These are phyloP conservation scores for Crossocerus cetratus DNA, from an alignment of 2,888 invertebrate genomes.

Conservation along the genomic window DNA sequence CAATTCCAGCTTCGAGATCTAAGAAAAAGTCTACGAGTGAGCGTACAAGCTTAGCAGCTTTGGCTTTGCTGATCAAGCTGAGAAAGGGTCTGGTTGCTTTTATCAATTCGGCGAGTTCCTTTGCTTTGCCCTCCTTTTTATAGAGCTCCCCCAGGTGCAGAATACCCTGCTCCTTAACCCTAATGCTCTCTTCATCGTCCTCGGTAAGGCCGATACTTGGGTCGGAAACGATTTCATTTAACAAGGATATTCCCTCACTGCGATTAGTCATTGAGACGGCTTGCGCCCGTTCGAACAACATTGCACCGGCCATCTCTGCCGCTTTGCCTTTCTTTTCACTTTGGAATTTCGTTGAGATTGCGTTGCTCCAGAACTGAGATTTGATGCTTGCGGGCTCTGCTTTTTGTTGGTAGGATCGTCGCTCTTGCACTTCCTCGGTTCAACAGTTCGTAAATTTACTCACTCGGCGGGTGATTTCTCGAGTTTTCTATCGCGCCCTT, in stretches of 20 bases:
- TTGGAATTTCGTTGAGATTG: not conserved
- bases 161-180: conserved; percentile 95
- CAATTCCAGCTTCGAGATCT: conserved; percentile 97
- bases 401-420: too few species aligned
- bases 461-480: too few species aligned
- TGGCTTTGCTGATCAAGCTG: conserved; percentile 97
- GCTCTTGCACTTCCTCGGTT: too few species aligned
- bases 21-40: conserved; percentile 98
- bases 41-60: conserved; percentile 98
- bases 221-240: conserved; percentile 88
- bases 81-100: conserved; percentile 97
- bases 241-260: conserved; percentile 85
- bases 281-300: conserved; percentile 91
- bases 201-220: conserved; percentile 86
- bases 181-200: conserved; percentile 93
- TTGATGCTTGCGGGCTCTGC: too few species aligned
- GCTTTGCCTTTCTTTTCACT: not conserved
- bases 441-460: too few species aligned
- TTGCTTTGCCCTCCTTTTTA: conserved; percentile 95
- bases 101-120: conserved; percentile 94
- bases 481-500: not conserved
- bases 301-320: conserved; percentile 89
- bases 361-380: not conserved
- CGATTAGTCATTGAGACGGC: conserved; percentile 86
- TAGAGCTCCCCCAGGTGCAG: conserved; percentile 94